Evolutionary conservation across 2,888 invertebrate genomes (phyloP).

Genomic region (Oconnorella tubifera): DNA sequence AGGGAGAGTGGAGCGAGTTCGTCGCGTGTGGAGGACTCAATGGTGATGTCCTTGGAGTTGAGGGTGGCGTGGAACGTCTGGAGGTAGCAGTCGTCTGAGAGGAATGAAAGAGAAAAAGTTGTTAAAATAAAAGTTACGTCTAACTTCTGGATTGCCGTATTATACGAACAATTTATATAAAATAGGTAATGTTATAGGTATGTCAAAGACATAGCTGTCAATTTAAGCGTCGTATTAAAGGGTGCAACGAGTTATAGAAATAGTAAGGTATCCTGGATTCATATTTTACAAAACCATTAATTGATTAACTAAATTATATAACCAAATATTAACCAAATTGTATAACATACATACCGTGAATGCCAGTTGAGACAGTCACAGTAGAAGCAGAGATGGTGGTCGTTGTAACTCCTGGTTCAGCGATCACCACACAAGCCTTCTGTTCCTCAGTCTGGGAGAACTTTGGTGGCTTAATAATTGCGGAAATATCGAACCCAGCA

Average conservation of each 20-base stretch:
- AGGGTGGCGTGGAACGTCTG: conserved; percentile 2
- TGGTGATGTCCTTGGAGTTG: not conserved
- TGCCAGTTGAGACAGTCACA: not conserved
- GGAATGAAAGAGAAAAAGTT: not conserved
- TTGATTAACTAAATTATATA: not conserved
- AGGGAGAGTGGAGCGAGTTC: not conserved
- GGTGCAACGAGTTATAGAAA: too few relatives aligned
- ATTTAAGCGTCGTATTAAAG: too few relatives aligned
- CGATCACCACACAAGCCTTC: not conserved
- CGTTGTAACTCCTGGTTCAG: not conserved
- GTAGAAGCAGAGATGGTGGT: not conserved
- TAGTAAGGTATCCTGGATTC: too few relatives aligned
- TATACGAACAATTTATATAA: too few relatives aligned
- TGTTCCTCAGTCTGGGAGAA: not conserved
- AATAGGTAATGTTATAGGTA: too few relatives aligned
- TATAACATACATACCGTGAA: not conserved
- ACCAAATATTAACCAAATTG: too few relatives aligned
- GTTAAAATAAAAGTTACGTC: not conserved
- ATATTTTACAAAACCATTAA: not conserved
- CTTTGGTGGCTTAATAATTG: too few relatives aligned
- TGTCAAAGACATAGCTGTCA: too few relatives aligned
- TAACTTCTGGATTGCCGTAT: too few relatives aligned
- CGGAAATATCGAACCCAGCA: too few relatives aligned
- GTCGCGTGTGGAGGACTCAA: not conserved
- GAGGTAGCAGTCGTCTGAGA: conserved; percentile 6